A percentile compares a stretch with the other conserved stretches of the same genome.
Evolutionary conservation across 2,888 invertebrate genomes (phyloP).

Genomic region (Neoitamus cyanurus): DNA sequence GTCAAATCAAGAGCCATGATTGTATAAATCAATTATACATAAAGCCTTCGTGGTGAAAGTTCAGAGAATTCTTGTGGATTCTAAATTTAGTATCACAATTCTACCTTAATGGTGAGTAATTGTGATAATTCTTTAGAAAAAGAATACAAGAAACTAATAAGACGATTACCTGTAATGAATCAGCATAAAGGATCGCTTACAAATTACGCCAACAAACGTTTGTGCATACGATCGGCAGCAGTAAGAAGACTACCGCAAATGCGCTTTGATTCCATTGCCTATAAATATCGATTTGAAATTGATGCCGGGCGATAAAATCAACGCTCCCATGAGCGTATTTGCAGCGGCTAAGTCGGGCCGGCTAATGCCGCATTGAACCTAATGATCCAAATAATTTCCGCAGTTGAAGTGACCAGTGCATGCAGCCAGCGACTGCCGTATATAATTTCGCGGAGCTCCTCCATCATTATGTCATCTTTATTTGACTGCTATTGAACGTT

Average conservation of each 20-base stretch:
- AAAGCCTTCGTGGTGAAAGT: too few relatives aligned
- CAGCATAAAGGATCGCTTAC: too few relatives aligned
- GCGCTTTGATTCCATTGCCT: not conserved
- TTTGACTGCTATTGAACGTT: not conserved
- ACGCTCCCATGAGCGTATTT: not conserved
- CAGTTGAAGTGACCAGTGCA: not conserved
- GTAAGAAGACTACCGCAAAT: not conserved
- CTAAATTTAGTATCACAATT: too few relatives aligned
- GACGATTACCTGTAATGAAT: too few relatives aligned
- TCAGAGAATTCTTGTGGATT: too few relatives aligned
- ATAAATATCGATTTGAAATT: not conserved
- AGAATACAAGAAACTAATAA: too few relatives aligned
- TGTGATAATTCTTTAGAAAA: too few relatives aligned
- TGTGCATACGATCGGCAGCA: not conserved
- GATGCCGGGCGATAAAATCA: not conserved
- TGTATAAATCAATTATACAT: too few relatives aligned
- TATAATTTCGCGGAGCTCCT: not conserved
- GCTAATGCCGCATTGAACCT: not conserved
- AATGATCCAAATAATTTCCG: slow-evolving; percentile 31
- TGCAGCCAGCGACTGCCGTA: not conserved
- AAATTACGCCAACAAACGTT: not conserved
- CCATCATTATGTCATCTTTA: slow-evolving; percentile 2
- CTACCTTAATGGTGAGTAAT: too few relatives aligned
- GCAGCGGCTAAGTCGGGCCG: not conserved
- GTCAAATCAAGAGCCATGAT: too few relatives aligned